phyloP scores from a whole-genome alignment of 2,888 invertebrate genomes.

The Lobophora halterata region DNA sequence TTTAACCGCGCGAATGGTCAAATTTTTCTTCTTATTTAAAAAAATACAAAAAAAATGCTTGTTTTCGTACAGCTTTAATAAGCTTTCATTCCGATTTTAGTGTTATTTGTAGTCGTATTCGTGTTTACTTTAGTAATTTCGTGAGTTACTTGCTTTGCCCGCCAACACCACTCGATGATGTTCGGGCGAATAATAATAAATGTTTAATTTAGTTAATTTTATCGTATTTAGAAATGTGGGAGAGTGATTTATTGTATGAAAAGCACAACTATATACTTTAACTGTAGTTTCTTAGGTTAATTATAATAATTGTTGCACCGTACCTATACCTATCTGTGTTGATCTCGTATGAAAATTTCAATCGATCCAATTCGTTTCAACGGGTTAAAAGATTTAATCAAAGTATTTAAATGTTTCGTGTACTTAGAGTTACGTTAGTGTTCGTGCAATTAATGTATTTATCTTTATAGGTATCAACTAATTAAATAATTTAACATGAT shows the following conservation, averaged over 20 bases:
- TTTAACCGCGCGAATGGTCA: slow-evolving; percentile 52
- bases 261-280: slow-evolving; percentile 68
- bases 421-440: slow-evolving; percentile 67
- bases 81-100: slow-evolving; percentile 70
- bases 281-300: slow-evolving; percentile 62
- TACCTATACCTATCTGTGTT: too few relatives aligned
- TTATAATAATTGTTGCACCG: slow-evolving; percentile 69
- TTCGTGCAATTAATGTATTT: slow-evolving; percentile 74
- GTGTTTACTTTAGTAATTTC: slow-evolving; percentile 67
- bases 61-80: slow-evolving; percentile 58
- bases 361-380: slow-evolving; percentile 51
- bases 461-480: slow-evolving; percentile 61
- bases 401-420: slow-evolving; percentile 54
- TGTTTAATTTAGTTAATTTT: slow-evolving; percentile 48
- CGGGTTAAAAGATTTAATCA: slow-evolving; percentile 18
- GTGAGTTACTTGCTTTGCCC: slow-evolving; percentile 56
- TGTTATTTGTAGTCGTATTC: slow-evolving; percentile 62
- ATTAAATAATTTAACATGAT: slow-evolving; percentile 57
- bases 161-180: slow-evolving; percentile 32
- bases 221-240: slow-evolving; percentile 38
- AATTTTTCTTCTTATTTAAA: slow-evolving; percentile 36
- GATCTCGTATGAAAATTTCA: slow-evolving; percentile 55
- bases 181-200: slow-evolving; percentile 27
- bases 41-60: slow-evolving; percentile 47
- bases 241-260: slow-evolving; percentile 39